phyloP scores from a whole-genome alignment of 2,888 invertebrate species.

The Pristionchus arcanus region DNA sequence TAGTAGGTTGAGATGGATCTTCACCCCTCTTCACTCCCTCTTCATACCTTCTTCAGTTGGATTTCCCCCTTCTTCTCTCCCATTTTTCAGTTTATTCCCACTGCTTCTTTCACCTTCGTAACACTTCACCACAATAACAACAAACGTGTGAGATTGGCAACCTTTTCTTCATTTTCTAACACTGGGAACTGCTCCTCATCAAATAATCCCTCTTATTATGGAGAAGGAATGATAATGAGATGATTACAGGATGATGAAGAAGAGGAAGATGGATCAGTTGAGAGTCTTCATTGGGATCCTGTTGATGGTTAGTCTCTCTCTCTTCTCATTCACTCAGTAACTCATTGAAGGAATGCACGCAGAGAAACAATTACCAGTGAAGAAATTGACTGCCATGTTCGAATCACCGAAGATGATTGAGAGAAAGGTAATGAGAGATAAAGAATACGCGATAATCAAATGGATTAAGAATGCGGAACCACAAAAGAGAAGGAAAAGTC shows the following conservation, averaged over 20 bases:
- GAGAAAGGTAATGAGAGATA: slow-evolving; percentile 49
- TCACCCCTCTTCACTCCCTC: not conserved
- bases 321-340: not conserved
- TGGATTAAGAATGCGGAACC: slow-evolving; percentile 5
- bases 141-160: not conserved
- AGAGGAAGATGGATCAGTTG: slow-evolving; percentile 67
- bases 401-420: slow-evolving; percentile 61
- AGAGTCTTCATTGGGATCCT: slow-evolving; percentile 77
- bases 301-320: slow-evolving; percentile 59
- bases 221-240: not conserved
- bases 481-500: slow-evolving; percentile 27
- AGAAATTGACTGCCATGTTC: slow-evolving; percentile 75
- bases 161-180: slow-evolving; percentile 31
- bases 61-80: not conserved
- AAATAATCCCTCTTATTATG: not conserved
- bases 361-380: slow-evolving; percentile 78
- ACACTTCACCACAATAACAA: slow-evolving; percentile 26
- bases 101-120: slow-evolving; percentile 45
- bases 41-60: not conserved
- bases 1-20: slow-evolving; percentile 47
- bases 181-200: slow-evolving; percentile 4
- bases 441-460: not conserved
- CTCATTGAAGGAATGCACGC: slow-evolving; percentile 76
- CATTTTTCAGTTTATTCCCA: slow-evolving; percentile 48
- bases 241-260: slow-evolving; percentile 46